These are phyloP conservation scores for Biston stratarius DNA, from an alignment of 2,888 invertebrate species.

Conservation along the genomic window DNA sequence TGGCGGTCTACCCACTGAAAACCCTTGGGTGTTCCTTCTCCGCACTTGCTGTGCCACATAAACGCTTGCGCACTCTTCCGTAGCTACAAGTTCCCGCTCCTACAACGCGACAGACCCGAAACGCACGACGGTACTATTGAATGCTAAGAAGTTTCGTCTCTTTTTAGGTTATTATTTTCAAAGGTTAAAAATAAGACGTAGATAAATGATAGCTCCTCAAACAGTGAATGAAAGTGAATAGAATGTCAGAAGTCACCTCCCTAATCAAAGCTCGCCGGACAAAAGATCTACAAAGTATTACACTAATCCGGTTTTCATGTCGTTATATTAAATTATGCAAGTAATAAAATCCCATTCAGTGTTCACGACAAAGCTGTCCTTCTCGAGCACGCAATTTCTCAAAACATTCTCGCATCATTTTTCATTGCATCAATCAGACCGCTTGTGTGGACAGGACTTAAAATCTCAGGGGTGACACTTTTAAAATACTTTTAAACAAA, in stretches of 20 bases:
- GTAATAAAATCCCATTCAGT: slow-evolving; percentile 80
- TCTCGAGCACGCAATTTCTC: slow-evolving; percentile 79
- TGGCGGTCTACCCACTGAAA: too few species aligned
- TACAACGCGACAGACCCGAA: too few species aligned
- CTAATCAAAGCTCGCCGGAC: slow-evolving; percentile 66
- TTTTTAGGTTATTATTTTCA: background rate
- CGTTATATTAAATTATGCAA: slow-evolving; percentile 79
- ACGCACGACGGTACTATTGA: too few species aligned
- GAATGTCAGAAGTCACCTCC: slow-evolving; percentile 64
- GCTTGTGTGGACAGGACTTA: slow-evolving; percentile 62
- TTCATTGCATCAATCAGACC: slow-evolving; percentile 84
- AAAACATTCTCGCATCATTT: slow-evolving; percentile 85
- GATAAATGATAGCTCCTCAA: slow-evolving; percentile 68
- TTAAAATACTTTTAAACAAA: slow-evolving; percentile 1
- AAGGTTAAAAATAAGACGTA: slow-evolving; percentile 71
- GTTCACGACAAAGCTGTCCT: slow-evolving; percentile 67
- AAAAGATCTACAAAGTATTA: slow-evolving; percentile 66
- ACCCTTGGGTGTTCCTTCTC: too few species aligned
- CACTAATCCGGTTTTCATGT: slow-evolving; percentile 67
- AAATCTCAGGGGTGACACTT: slow-evolving; percentile 66
- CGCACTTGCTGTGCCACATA: too few species aligned
- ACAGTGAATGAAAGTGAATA: slow-evolving; percentile 53
- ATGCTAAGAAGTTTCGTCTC: too few species aligned
- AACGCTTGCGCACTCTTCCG: too few species aligned
- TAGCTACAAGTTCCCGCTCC: too few species aligned